phyloP scores from a whole-genome alignment of 2,113 vertebrate genomes.

The Drymodes brunneopygia region DNA sequence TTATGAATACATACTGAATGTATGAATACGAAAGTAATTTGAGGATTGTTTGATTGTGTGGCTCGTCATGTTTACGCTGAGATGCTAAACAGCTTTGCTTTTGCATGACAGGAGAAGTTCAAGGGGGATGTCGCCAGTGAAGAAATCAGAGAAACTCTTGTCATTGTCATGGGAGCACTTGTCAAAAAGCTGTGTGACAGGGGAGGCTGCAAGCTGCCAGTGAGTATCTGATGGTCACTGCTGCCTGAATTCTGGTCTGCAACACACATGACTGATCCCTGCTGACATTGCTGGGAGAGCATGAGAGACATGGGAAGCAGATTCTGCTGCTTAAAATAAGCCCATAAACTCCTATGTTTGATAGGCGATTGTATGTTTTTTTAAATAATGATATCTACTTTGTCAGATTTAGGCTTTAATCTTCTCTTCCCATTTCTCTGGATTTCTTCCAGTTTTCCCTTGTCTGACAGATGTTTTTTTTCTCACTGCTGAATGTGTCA shows the following conservation, averaged over 20 bases:
- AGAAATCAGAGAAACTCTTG: slow-evolving; percentile 89
- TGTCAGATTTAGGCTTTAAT: background rate
- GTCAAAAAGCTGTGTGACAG: slow-evolving; percentile 87
- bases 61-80: background rate
- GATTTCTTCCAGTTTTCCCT: background rate
- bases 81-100: background rate
- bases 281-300: background rate
- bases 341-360: background rate
- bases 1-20: too few relatives aligned
- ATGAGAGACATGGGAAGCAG: background rate
- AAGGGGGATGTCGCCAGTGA: slow-evolving; percentile 81
- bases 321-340: background rate
- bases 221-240: slow-evolving; percentile 66
- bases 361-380: background rate
- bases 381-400: background rate
- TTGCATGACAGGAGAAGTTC: slow-evolving; percentile 77
- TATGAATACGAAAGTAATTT: background rate
- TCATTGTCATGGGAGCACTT: slow-evolving; percentile 90
- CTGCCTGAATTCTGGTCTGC: background rate
- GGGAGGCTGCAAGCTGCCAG: slow-evolving; percentile 85
- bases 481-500: background rate
- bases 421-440: background rate
- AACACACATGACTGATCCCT: rapidly evolving
- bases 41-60: background rate
- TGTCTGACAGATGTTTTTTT: background rate